Evolutionary conservation across 2,888 invertebrate species (phyloP).

Genomic region (Leucoptera coffeella): DNA sequence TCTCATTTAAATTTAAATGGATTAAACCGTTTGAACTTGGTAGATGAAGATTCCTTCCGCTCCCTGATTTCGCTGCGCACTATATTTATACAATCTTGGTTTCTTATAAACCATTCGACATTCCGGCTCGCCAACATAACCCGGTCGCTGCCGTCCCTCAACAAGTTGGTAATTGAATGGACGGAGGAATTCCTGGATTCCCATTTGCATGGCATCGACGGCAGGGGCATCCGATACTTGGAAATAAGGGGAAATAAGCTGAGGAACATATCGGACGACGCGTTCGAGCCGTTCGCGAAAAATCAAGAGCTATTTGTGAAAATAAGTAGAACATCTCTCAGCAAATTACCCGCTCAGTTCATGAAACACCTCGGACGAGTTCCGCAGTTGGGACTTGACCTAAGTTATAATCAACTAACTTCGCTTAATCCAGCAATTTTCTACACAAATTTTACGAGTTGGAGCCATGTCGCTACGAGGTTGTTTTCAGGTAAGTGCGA

Average conservation of each 20-base stretch:
- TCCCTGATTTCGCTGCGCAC: slow-evolving; percentile 66
- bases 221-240: slow-evolving; percentile 71
- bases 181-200: slow-evolving; percentile 66
- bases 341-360: slow-evolving; percentile 72
- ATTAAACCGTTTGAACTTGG: slow-evolving; percentile 63
- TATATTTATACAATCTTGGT: slow-evolving; percentile 67
- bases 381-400: slow-evolving; percentile 74
- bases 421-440: slow-evolving; percentile 77
- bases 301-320: slow-evolving; percentile 71
- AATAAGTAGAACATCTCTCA: slow-evolving; percentile 71
- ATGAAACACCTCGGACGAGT: slow-evolving; percentile 72
- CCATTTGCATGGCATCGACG: slow-evolving; percentile 71
- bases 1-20: slow-evolving; percentile 71
- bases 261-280: slow-evolving; percentile 68
- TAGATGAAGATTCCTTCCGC: slow-evolving; percentile 69
- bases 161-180: slow-evolving; percentile 70
- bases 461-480: slow-evolving; percentile 84
- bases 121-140: slow-evolving; percentile 65
- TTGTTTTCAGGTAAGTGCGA: slow-evolving; percentile 73
- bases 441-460: slow-evolving; percentile 79
- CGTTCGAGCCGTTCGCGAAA: slow-evolving; percentile 67
- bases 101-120: slow-evolving; percentile 63
- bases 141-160: slow-evolving; percentile 64
- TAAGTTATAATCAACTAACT: slow-evolving; percentile 74
- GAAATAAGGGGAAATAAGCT: slow-evolving; percentile 74